Base-by-base conservation (phyloP, 2,113 vertebrate genomes). In the Petromus typicus region DNA sequence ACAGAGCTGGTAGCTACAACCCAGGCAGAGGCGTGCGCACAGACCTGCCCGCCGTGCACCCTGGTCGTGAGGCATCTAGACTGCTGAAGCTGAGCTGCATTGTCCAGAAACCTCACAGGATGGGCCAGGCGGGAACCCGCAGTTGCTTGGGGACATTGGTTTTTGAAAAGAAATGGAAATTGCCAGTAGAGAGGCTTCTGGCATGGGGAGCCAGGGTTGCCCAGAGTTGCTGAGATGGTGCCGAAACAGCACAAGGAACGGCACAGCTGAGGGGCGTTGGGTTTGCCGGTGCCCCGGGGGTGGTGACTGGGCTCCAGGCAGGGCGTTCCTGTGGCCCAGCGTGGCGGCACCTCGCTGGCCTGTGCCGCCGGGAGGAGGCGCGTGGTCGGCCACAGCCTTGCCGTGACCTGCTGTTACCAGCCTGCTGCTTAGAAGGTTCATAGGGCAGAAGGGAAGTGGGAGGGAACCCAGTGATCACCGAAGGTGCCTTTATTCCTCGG, bases 1-100 rank as follows among this genome's bases (percentile, higher is more conserved):
- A 95, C 89, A 97, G 97, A 98, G 97, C 96, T 96, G 96, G 93
- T 95, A 97, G 97, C 98, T 97, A 97, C 85, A 93, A 95, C 93
- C 88, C 16, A 4, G 34, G 18, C 88, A 95, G 54, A 95, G 89
- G 57, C 93, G 67, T 20, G 30, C 66, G 43, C 0, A 2, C 59
- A 43, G 96, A 93, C 83, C 69, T 89, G 40, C 69, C 40, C 84
- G 88, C 67, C 81, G 7, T 43, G 0, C 25, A 30, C 34, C n/a
- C n/a, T 1, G 0, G 3, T 10, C 0, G 3, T 2, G 34, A 37
- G 5, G 48, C 17, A 18, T 37, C 66, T n/a, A n/a, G 27, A 0
- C 48, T 13, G n/a, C n/a, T 0, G 54, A 14, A 8, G 37, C 71
- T 6, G 0, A 20, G 67, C 59, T 0, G 48, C 88, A 13, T 18